These are phyloP conservation scores for Heloderma charlesbogerti DNA, from an alignment of 2,113 vertebrate species.

Conservation along the genomic window DNA sequence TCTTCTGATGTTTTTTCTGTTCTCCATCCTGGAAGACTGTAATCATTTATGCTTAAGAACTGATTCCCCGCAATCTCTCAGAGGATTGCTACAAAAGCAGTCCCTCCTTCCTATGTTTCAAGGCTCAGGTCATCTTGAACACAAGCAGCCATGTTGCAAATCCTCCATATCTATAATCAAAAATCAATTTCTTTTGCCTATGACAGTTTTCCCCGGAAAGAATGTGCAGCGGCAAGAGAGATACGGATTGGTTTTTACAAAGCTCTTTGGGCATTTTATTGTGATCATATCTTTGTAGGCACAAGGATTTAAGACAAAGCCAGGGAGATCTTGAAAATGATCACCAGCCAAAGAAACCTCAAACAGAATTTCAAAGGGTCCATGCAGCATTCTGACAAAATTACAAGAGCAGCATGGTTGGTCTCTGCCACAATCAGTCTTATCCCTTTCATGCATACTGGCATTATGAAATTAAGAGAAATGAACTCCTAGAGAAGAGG, in stretches of 20 bases:
- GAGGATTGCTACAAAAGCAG: background rate
- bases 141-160: background rate
- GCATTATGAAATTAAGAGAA: constrained; percentile 47
- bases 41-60: background rate
- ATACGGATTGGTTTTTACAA: constrained; percentile 1
- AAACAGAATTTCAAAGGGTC: constrained; percentile 31
- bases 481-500: background rate
- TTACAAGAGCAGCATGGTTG: background rate
- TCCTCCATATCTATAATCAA: background rate
- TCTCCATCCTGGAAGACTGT: background rate
- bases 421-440: background rate
- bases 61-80: background rate
- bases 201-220: background rate
- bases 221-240: background rate
- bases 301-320: background rate
- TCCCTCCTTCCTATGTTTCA: background rate
- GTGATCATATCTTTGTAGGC: background rate
- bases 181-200: constrained; percentile 4
- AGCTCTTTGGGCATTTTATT: constrained; percentile 8
- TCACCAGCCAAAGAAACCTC: background rate
- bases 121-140: background rate
- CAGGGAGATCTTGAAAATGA: constrained; percentile 3
- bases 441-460: constrained; percentile 32
- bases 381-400: constrained; percentile 10
- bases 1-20: background rate